Conservation (phyloP, 2,888 invertebrate genomes). For the Hoplodrina blanda region DNA sequence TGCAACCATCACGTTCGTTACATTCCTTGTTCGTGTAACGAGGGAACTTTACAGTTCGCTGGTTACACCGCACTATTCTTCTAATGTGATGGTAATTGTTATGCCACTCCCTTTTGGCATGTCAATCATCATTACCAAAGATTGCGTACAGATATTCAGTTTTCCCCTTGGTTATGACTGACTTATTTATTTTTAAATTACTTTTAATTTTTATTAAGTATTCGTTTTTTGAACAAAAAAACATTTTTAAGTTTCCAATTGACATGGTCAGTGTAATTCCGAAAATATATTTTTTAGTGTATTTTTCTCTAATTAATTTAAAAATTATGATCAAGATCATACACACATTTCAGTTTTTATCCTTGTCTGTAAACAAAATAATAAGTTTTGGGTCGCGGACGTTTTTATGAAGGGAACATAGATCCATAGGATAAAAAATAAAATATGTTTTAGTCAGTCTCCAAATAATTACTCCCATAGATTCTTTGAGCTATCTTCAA, state of each 20-base stretch:
- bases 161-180: constrained; percentile 84
- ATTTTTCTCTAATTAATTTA: background rate
- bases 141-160: constrained; percentile 89
- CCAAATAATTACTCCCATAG: constrained; percentile 32
- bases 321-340: background rate
- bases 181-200: constrained; percentile 60
- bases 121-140: constrained; percentile 79
- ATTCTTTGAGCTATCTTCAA: constrained; percentile 65
- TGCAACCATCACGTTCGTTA: constrained; percentile 78
- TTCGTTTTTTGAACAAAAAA: background rate
- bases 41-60: constrained; percentile 84
- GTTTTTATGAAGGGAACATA: constrained; percentile 8
- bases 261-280: constrained; percentile 2
- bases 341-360: background rate
- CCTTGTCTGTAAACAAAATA: constrained; percentile 5
- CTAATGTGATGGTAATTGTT: constrained; percentile 69
- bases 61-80: constrained; percentile 77
- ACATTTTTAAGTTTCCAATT: background rate
- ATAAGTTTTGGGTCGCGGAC: background rate
- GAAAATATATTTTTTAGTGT: background rate
- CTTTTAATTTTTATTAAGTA: constrained; percentile 7
- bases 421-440: constrained; percentile 2
- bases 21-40: constrained; percentile 76
- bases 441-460: constrained; percentile 62
- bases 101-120: constrained; percentile 76